These are phyloP conservation scores for Chorisops tibialis DNA, from an alignment of 2,888 invertebrate genomes.

Conservation along the genomic window DNA sequence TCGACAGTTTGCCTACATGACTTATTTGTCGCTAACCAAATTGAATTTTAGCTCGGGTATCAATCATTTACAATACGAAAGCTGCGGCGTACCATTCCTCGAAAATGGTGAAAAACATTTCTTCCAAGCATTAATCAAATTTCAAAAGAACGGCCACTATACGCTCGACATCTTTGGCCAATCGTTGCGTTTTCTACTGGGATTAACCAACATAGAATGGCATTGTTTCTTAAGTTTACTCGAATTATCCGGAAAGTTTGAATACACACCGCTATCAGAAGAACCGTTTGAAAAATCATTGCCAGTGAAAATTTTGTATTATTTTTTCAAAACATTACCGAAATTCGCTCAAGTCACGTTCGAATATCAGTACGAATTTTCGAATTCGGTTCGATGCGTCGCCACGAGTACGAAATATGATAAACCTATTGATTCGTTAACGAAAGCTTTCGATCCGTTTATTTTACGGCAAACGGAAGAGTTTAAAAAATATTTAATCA, in stretches of 20 bases:
- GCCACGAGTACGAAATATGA: neutral
- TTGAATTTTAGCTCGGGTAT: neutral
- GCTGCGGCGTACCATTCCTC: neutral
- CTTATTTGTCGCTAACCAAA: conserved; percentile 5
- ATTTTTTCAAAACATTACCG: conserved; percentile 28
- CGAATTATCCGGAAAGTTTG: neutral
- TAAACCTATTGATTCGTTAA: conserved; percentile 1
- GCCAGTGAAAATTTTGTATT: conserved; percentile 15
- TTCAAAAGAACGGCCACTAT: neutral
- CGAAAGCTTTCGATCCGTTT: conserved; percentile 3
- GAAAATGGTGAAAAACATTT: neutral
- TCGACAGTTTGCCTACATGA: conserved; percentile 1
- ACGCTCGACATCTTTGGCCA: conserved; percentile 5
- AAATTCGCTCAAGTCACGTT: conserved; percentile 16
- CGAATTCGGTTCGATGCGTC: neutral
- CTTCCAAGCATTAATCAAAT: conserved; percentile 5
- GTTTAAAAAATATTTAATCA: no score
- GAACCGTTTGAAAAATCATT: conserved; percentile 9
- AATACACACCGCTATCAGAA: neutral
- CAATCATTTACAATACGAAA: neutral
- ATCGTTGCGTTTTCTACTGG: conserved; percentile 3
- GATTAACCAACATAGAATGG: conserved; percentile 16
- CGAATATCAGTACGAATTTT: neutral
- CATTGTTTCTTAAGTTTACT: conserved; percentile 12
- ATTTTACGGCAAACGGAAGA: conserved; percentile 3